A percentile compares a stretch with the other conserved stretches of the same genome.
phyloP scores from a whole-genome alignment of 35 echinoderm and acorn worm species.

The Nesometra sesokonis region DNA sequence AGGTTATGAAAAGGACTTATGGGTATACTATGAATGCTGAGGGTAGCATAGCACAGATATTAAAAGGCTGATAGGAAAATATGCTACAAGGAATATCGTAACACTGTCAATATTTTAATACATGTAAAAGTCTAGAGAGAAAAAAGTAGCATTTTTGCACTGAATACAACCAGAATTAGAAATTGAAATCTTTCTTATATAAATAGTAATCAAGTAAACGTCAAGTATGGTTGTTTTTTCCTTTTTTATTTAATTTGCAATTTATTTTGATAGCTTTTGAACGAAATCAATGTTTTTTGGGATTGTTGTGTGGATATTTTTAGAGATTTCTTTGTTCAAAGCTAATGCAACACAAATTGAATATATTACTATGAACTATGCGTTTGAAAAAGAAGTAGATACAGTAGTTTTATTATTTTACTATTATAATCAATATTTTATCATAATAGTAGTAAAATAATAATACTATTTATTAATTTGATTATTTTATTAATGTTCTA shows the following conservation, averaged over 20 bases:
- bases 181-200: neutral
- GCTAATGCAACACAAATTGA: neutral
- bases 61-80: too few relatives aligned
- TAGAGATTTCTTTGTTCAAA: neutral
- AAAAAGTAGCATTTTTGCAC: neutral
- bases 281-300: neutral
- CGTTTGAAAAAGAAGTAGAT: neutral
- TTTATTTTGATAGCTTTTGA: neutral
- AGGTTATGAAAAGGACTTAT: conserved; percentile 94
- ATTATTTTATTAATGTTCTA: too few relatives aligned
- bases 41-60: neutral
- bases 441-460: too few relatives aligned
- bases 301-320: neutral
- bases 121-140: neutral
- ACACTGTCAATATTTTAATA: neutral
- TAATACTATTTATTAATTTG: too few relatives aligned
- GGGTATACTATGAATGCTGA: conserved; percentile 76
- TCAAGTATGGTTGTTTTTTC: neutral
- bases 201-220: neutral
- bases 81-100: too few relatives aligned
- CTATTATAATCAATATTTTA: too few relatives aligned
- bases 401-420: too few relatives aligned
- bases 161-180: neutral
- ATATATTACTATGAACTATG: neutral
- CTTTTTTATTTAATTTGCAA: neutral